These are phyloP conservation scores for Calosoma granatense DNA, from an alignment of 1,140 invertebrate species.

Conservation along the genomic window DNA sequence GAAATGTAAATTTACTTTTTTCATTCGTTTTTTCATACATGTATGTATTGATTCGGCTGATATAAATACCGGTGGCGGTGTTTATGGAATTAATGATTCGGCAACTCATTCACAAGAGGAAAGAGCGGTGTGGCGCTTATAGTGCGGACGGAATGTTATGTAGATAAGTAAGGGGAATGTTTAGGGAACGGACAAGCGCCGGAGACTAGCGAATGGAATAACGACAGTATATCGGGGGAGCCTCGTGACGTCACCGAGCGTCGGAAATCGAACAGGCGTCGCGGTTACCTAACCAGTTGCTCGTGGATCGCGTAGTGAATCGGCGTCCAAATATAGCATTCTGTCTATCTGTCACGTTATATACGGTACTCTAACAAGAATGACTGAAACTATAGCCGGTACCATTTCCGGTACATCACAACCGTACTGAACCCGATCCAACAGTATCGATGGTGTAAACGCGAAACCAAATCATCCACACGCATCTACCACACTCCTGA, in stretches of 20 bases:
- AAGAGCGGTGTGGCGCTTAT: not conserved
- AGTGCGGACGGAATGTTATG: not conserved
- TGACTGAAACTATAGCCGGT: no score
- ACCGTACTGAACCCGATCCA: no score
- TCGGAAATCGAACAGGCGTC: slow-evolving; percentile 3
- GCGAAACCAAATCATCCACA: no score
- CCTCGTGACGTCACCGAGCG: not conserved
- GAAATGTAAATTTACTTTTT: no score
- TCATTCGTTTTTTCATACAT: no score
- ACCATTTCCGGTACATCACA: no score
- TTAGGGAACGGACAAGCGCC: not conserved
- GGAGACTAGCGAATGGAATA: slow-evolving; percentile 3
- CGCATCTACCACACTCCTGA: no score
- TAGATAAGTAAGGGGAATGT: not conserved
- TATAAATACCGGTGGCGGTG: no score
- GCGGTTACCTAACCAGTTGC: slow-evolving; percentile 6
- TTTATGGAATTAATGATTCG: not conserved
- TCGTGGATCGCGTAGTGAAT: not conserved
- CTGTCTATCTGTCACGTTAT: not conserved
- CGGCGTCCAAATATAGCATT: not conserved
- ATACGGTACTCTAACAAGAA: no score
- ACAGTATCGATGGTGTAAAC: no score
- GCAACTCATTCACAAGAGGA: not conserved
- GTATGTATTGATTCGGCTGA: no score
- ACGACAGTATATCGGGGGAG: not conserved